A percentile compares a stretch with the other conserved stretches of the same genome.
phyloP scores from a whole-genome alignment of 2,888 invertebrate genomes.

The Teleiodes luculella region DNA sequence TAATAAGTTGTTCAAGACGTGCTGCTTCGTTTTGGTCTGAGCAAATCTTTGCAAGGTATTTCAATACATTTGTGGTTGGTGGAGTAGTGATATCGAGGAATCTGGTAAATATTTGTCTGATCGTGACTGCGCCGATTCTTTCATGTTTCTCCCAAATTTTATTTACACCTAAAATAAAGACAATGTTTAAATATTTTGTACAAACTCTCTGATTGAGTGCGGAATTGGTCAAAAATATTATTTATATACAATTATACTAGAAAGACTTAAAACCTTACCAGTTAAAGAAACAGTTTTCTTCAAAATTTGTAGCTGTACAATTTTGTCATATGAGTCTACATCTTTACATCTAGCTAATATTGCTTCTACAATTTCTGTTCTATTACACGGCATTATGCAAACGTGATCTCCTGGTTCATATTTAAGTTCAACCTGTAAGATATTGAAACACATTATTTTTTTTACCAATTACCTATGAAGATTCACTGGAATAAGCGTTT shows the following conservation, averaged over 20 bases:
- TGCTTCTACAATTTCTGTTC: conserved; percentile 86
- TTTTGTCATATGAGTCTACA: conserved; percentile 81
- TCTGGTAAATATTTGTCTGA: conserved; percentile 85
- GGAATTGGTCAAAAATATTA: not conserved
- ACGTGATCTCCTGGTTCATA: conserved; percentile 96
- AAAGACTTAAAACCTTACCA: conserved; percentile 66
- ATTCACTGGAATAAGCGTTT: too few relatives aligned
- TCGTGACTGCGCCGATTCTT: conserved; percentile 85
- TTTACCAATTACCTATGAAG: too few relatives aligned
- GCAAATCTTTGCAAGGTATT: conserved; percentile 88
- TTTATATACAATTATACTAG: not conserved
- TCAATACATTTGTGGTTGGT: conserved; percentile 89
- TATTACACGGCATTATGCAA: conserved; percentile 92
- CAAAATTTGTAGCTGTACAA: conserved; percentile 87
- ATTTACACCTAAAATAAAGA: conserved; percentile 80
- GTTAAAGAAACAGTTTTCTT: conserved; percentile 91
- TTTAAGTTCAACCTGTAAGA: conserved; percentile 69
- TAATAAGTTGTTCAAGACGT: conserved; percentile 84
- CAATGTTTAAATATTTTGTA: not conserved
- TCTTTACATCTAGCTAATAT: conserved; percentile 84
- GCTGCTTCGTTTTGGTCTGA: conserved; percentile 84
- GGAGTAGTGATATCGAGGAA: conserved; percentile 95
- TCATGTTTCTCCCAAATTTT: conserved; percentile 92
- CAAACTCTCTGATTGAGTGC: not conserved
- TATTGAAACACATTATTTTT: too few relatives aligned